Base-by-base conservation (phyloP, 2,888 invertebrate species). In the Oxycera nigricornis region DNA sequence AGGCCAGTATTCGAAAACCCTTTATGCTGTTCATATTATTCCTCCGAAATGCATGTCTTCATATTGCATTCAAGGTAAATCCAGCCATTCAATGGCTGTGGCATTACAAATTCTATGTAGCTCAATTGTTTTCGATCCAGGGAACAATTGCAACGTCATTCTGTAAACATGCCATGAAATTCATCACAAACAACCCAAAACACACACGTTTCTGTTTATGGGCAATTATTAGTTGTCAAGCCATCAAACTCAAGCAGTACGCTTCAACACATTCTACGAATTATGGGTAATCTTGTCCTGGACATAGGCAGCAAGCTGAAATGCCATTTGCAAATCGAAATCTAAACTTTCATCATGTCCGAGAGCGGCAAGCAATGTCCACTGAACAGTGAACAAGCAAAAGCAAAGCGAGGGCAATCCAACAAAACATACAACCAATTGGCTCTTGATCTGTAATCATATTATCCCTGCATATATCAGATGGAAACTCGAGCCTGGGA, bases 361-460 rank as follows among this genome's bases (percentile, higher is more conserved):
- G n/a, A 55, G 4, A n/a, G 22, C 20, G 24, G 24, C 55, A 35
- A 35, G 11, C 35, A 35, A 46, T 46, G 46, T 46, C n/a, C 14
- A 11, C 17, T 46, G n/a, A 46, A 46, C 17, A 46, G n/a, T 11
- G 17, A 46, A 2, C 46, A 14, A 46, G 46, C 46, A 46, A 11
- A 39, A 39, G 62, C 62, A 62, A 62, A 22, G 65, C 41, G 30
- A 59, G 30, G 22, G 59, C 65, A 39, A 65, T 65, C 65, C 39
- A 41, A 41, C 65, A 39, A 24, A 65, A 65, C 39, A 65, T 41
- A 65, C 65, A 65, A 41, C 65, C 65, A 39, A 65, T 65, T 65
- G 65, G 24, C 65, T 65, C 41, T 65, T 65, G 39, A 65, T 65
- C 22, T 65, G 41, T 65, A 65, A 65, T 65, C 65, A 65, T 41